Base-by-base conservation (phyloP, 2,113 vertebrate species). In the Osmerus eperlanus region DNA sequence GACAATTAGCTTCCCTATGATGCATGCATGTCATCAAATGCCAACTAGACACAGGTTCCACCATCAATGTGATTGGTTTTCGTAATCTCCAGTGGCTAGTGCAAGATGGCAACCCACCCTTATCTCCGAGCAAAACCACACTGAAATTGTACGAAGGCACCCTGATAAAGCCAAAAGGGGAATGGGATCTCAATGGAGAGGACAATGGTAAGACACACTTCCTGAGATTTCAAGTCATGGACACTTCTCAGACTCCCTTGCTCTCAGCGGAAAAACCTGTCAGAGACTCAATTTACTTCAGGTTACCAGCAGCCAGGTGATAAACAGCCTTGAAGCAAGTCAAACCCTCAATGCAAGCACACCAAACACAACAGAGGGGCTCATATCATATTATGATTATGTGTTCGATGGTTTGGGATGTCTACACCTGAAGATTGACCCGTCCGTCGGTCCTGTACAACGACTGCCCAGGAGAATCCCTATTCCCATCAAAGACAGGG, bases 211-310 rank as follows among this genome's bases (percentile, higher is more conserved):
- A 25, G 25, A 54, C 29, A 14, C 36, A 56, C 28, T 14, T 51
- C 29, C 56, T 71, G 9, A 59, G 18, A 19, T 65, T 69, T 53
- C 60, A 70, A 7, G 29, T 74, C 14, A 74, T 74, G 56, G 52
- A 63, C 0, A 74, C 56, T n/a, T 74, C 65, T 15, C 36, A 74
- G 12, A 61, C 54, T 14, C 72, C 56, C 1, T 16, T 68, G 16
- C 67, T 69, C 36, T 75, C 73, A 64, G 66, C 73, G 16, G 64
- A n/a, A n/a, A 69, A 61, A 75, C 65, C 32, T 68, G 72, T 23
- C 15, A 52, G 19, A 41, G 21, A 28, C 65, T 74, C n/a, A 60
- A 74, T 29, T 19, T 67, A 28, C 5, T 73, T 9, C 21, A 64
- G 0, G 29, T 66, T 15, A 66, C 21, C 21, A 4, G 3, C 23